These are phyloP conservation scores for Aleadryas rufinucha DNA, from an alignment of 2,113 vertebrate species.

Conservation along the genomic window DNA sequence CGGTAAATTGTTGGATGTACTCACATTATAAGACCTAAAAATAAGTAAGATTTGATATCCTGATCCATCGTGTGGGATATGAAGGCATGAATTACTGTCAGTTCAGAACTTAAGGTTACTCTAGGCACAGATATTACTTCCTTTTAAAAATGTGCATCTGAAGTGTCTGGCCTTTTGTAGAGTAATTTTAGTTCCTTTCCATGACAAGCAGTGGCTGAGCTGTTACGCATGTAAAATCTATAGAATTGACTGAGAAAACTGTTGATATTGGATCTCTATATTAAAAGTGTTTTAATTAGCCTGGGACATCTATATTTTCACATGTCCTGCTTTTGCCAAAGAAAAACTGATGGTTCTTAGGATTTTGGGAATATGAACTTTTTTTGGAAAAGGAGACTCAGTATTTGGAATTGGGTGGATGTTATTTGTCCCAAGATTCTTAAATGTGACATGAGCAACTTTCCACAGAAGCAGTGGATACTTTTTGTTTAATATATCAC, in stretches of 20 bases:
- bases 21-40: neutral
- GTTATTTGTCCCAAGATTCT: neutral
- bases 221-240: neutral
- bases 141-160: neutral
- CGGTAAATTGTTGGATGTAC: neutral
- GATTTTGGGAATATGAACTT: neutral
- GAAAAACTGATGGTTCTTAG: neutral
- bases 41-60: neutral
- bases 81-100: neutral
- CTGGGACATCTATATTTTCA: neutral
- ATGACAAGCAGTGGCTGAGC: neutral
- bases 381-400: neutral
- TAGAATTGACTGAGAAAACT: neutral
- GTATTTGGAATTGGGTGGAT: neutral
- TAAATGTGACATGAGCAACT: neutral
- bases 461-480: neutral
- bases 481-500: neutral
- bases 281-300: neutral
- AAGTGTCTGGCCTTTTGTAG: neutral
- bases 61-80: neutral
- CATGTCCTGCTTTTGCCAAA: neutral
- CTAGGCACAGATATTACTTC: neutral
- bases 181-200: neutral
- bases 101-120: neutral
- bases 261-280: neutral